Evolutionary conservation across 1,140 invertebrate genomes (phyloP).

Genomic region (Pogonomyrmex californicus): DNA sequence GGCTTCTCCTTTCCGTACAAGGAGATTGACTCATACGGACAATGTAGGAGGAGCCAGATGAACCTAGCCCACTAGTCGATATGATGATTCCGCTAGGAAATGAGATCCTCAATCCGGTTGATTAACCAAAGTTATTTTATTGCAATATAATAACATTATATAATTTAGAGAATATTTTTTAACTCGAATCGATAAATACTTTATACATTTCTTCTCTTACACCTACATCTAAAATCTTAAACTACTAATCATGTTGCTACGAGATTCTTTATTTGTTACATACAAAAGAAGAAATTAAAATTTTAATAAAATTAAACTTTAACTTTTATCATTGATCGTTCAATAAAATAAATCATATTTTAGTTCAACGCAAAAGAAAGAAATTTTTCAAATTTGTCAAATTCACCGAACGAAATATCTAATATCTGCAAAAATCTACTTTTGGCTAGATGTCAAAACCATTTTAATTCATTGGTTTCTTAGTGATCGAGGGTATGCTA

Average conservation of each 20-base stretch:
- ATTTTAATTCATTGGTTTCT: neutral
- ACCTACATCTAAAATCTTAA: neutral
- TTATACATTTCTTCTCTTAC: neutral
- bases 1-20: constrained; percentile 69
- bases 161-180: neutral
- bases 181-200: neutral
- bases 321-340: neutral
- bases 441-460: neutral
- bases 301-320: neutral
- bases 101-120: neutral
- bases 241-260: neutral
- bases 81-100: constrained; percentile 28
- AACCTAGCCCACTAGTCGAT: constrained; percentile 65
- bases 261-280: neutral
- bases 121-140: neutral
- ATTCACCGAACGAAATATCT: neutral
- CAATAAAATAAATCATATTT: neutral
- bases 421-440: neutral
- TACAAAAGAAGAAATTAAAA: neutral
- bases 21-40: constrained; percentile 79
- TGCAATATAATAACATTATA: neutral
- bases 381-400: too few relatives aligned
- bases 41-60: constrained; percentile 79
- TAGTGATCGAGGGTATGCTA: neutral
- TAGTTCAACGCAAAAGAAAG: neutral